Evolutionary conservation across 2,797 vertebrate species (phyloP), one percentile per base, ranked within the genome.

Genomic region (Sparidentex hasta): DNA sequence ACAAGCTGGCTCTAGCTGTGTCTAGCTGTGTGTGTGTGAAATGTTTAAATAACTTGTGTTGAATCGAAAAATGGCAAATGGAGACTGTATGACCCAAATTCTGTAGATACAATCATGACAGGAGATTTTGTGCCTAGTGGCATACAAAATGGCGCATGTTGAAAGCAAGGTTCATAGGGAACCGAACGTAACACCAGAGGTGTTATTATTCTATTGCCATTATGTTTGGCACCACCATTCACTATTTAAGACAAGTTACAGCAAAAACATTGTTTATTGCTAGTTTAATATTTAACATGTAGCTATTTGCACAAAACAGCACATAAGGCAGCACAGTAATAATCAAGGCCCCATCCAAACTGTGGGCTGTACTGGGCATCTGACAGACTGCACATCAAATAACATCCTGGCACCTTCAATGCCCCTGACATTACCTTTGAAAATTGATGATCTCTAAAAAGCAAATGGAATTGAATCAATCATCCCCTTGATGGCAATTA

Each of bases 321-420:
- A 82, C 57, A 71, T 38, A 64, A 25, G 65, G 58, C 52, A 55
- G 20, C 21, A 41, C 48, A 55, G 18, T 67, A 59, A 59, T 71
- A 64, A 84, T 50, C 23, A 58, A 70, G 48, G 21, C 8, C 12
- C 2, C 20, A 67, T 72, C 17, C 67, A 74, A 71, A 65, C 48
- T 68, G 25, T 71, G 29, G 57, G 47, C 54, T 6, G 11, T 23
- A 71, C 41, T 38, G 8, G 33, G 44, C 76, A 38, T 54, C 21
- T 33, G 57, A 70, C 48, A 77, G 43, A 78, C 25, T 79, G 63
- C 67, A 79, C 5, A 86, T 84, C 63, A 59, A 65, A 81, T 66
- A 81, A 65, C 63, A 78, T 55, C 33, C 51, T 65, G 57, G 56
- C 65, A 55, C n/a, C 23, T 46, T 74, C 55, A 50, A 20, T 52